A percentile compares a stretch with the other conserved stretches of the same genome.
Conservation (phyloP, 2,888 invertebrate genomes). For the Sympetrum striolatum region DNA sequence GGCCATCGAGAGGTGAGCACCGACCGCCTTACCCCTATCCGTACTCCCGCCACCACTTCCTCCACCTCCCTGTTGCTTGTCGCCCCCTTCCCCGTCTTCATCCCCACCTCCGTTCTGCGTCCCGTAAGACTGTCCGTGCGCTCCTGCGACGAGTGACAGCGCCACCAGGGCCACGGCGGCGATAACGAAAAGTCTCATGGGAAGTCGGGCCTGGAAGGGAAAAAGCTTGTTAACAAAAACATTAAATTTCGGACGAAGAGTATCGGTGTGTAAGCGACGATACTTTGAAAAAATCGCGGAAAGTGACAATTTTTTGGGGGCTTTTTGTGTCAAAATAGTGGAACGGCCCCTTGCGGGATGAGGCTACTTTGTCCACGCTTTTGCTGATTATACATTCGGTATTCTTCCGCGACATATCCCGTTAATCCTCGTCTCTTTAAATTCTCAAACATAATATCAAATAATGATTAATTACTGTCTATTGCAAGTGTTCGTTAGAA, state of each 20-base stretch:
- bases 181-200: background rate
- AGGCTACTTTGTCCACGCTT: too few relatives aligned
- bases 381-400: too few relatives aligned
- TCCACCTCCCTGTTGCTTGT: slow-evolving; percentile 2
- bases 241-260: too few relatives aligned
- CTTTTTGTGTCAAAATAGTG: too few relatives aligned
- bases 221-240: too few relatives aligned
- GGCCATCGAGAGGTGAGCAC: background rate
- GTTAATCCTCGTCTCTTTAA: too few relatives aligned
- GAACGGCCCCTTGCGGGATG: too few relatives aligned
- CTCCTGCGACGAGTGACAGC: background rate
- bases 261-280: too few relatives aligned
- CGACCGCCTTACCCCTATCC: slow-evolving; percentile 28
- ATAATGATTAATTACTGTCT: background rate
- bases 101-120: background rate
- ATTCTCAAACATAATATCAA: too few relatives aligned
- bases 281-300: too few relatives aligned
- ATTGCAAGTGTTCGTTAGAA: background rate
- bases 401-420: too few relatives aligned
- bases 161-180: slow-evolving; percentile 4
- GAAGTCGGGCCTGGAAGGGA: background rate
- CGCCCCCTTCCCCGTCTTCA: background rate
- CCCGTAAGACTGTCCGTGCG: background rate
- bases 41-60: slow-evolving; percentile 14
- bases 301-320: too few relatives aligned